These are phyloP conservation scores for Gerris lacustris DNA, from an alignment of 2,888 invertebrate genomes.

Conservation along the genomic window DNA sequence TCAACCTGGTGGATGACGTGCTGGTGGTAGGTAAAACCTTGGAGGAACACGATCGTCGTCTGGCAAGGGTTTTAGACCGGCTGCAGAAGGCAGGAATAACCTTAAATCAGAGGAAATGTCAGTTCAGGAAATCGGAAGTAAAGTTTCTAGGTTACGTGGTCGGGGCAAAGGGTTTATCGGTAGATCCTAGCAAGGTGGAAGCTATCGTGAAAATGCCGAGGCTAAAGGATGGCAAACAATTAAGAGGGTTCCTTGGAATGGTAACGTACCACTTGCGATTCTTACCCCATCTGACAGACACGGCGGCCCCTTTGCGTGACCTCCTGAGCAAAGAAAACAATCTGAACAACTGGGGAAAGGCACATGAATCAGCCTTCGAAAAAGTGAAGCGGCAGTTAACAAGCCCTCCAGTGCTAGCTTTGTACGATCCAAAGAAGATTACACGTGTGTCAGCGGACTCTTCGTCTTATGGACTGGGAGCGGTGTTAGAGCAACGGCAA, in stretches of 20 bases:
- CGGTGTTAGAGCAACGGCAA: constrained; percentile 30
- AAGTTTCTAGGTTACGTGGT: constrained; percentile 12
- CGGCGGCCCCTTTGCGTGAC: constrained; percentile 7
- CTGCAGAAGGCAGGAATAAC: neutral
- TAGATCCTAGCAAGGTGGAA: neutral
- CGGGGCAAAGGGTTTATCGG: constrained; percentile 17
- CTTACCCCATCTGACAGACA: constrained; percentile 27
- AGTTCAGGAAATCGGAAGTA: constrained; percentile 4
- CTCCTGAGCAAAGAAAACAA: constrained; percentile 24
- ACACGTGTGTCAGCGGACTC: constrained; percentile 31
- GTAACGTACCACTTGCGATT: constrained; percentile 23
- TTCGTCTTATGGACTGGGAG: constrained; percentile 22
- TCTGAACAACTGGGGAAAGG: neutral
- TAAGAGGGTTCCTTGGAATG: constrained; percentile 11
- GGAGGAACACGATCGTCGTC: constrained; percentile 21
- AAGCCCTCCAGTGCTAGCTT: neutral
- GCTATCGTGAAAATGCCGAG: neutral
- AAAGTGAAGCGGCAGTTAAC: neutral
- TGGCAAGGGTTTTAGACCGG: constrained; percentile 3
- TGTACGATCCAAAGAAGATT: constrained; percentile 22
- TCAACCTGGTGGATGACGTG: constrained; percentile 20
- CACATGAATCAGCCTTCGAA: neutral
- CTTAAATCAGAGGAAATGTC: constrained; percentile 9
- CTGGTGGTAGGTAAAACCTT: constrained; percentile 14
- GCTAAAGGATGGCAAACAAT: constrained; percentile 30